Conservation (phyloP, 2,797 vertebrate genomes). For the Siniperca scherzeri region DNA sequence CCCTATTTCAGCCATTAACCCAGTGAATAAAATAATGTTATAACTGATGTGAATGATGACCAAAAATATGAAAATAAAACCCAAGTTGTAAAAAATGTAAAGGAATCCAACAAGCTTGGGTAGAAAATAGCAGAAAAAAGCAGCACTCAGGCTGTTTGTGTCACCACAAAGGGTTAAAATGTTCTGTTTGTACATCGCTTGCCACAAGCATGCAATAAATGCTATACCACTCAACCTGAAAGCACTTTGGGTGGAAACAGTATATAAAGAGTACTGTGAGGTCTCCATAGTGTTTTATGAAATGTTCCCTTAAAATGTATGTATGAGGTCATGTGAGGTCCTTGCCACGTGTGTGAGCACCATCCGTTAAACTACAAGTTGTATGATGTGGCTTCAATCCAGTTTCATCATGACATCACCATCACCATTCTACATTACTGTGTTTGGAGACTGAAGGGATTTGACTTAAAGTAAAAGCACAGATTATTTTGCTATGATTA, state of each 20-base stretch:
- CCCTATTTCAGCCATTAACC: neutral
- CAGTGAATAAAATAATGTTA: neutral
- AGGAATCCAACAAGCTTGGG: neutral
- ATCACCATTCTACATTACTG: too few species aligned
- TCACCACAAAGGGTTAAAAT: conserved; percentile 14
- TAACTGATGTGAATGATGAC: neutral
- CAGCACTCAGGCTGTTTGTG: neutral
- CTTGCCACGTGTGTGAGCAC: neutral
- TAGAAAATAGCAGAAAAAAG: neutral
- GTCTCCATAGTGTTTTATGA: neutral
- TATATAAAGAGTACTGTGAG: neutral
- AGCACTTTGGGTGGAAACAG: neutral
- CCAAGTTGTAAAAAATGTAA: neutral
- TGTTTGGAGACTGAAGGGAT: neutral
- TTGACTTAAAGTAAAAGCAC: neutral
- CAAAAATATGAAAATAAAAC: neutral
- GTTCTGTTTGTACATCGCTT: neutral
- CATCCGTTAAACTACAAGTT: neutral
- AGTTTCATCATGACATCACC: conserved; percentile 2
- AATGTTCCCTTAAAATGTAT: conserved; percentile 17
- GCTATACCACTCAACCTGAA: conserved; percentile 1
- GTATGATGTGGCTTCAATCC: neutral
- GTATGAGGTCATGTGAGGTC: neutral
- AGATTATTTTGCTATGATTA: neutral
- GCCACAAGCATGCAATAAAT: neutral